phyloP scores from a whole-genome alignment of 2,888 invertebrate species.

The Ectropis crepuscularia region DNA sequence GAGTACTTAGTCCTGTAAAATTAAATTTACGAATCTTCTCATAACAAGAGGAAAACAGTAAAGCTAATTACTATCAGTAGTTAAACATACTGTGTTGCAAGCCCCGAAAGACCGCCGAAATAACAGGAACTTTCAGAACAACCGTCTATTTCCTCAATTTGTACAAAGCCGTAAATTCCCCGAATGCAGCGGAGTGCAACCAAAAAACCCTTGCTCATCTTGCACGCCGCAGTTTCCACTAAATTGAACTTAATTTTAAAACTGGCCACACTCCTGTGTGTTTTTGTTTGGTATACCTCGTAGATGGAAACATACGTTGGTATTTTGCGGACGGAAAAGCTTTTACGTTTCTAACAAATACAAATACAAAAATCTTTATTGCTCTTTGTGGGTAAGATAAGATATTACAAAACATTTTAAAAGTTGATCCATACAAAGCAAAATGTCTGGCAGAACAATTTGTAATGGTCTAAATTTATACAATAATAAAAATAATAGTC shows the following conservation, averaged over 20 bases:
- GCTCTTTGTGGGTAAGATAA: too few species aligned
- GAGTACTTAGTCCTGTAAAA: too few species aligned
- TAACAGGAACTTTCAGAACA: not conserved
- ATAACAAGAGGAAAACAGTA: too few species aligned
- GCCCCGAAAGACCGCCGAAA: conserved; percentile 3
- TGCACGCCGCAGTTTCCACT: conserved; percentile 61
- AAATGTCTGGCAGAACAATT: too few species aligned
- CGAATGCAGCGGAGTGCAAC: conserved; percentile 40
- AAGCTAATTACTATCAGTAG: too few species aligned
- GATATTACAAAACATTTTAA: too few species aligned
- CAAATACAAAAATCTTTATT: too few species aligned
- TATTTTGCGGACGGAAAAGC: conserved; percentile 20
- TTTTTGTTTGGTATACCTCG: conserved; percentile 62
- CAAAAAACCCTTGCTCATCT: conserved; percentile 52
- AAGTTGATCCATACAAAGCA: too few species aligned
- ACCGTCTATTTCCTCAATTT: conserved; percentile 32
- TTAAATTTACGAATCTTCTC: too few species aligned
- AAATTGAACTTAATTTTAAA: conserved; percentile 76
- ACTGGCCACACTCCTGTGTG: conserved; percentile 65
- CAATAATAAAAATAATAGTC: too few species aligned
- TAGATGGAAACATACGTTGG: conserved; percentile 46
- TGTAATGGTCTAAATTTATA: too few species aligned
- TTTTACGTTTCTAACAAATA: too few species aligned
- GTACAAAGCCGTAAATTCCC: conserved; percentile 33
- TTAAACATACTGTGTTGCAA: not conserved